Evolutionary conservation across 2,113 vertebrate species (phyloP), one percentile per base, ranked within the genome.

Genomic region (Pungitius pungitius): DNA sequence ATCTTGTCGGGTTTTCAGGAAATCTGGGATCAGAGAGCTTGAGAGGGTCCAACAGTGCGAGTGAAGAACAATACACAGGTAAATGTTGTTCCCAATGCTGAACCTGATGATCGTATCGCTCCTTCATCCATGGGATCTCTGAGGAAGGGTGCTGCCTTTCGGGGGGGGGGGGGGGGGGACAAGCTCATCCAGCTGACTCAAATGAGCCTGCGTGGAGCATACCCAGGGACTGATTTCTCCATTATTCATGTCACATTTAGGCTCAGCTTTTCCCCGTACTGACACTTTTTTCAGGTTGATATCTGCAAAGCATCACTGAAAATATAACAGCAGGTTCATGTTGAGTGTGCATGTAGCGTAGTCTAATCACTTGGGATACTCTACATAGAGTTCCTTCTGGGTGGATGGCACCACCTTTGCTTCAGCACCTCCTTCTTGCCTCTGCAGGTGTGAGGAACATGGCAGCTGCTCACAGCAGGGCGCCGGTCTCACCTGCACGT

Each of bases 61-160:
- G 91, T 10, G 90, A 91, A 75, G 90, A 92, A 60, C n/a, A 24
- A 51, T 33, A 43, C 56, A 26, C 56, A 87, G 87, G 91, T 92
- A 78, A 3, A 58, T 54, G 37, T 22, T 64, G 26, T 37, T 62
- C 11, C 22, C 18, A 4, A 40, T 40, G 2, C 7, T 37, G 30
- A 37, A 10, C 33, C 11, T 43, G 30, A 30, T 30, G 30, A 30
- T 30, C 30, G 30, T 30, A 30, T 30, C 30, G 30, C 6, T 5
- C 3, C 30, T 30, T 30, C 30, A 30, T 30, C 30, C 1, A 5
- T 5, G 30, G 30, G 30, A 30, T 30, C 30, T 2, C 30, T 30
- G 30, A 30, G 30, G 30, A 5, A 30, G 30, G 30, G 30, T 4
- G 30, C 30, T 30, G 30, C 30, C 3, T 30, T 30, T 5, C 6